A percentile compares a stretch with the other conserved stretches of the same genome.
phyloP scores from a whole-genome alignment of 2,888 invertebrate species.

The Psylliodes chrysocephalus region DNA sequence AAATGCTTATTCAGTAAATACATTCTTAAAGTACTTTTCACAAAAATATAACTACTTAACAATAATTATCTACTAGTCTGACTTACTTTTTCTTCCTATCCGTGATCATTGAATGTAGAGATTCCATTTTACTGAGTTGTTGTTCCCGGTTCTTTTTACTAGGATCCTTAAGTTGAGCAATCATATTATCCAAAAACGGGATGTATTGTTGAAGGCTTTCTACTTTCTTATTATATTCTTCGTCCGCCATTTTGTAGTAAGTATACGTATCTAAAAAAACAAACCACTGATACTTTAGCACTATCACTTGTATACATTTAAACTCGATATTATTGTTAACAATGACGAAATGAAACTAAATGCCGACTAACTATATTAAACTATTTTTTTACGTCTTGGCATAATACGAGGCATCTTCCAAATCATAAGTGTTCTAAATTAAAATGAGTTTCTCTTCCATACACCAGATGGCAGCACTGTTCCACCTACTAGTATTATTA shows the following conservation, averaged over 20 bases:
- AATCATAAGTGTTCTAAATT: no score
- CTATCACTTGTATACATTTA: no score
- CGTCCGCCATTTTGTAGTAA: slow-evolving; percentile 56
- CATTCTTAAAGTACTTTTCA: neutral
- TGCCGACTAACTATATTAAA: no score
- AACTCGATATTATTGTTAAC: no score
- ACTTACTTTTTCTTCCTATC: slow-evolving; percentile 73
- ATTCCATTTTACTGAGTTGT: slow-evolving; percentile 73
- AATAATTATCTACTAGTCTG: neutral
- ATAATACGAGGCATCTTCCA: no score
- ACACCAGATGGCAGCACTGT: no score
- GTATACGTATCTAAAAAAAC: neutral
- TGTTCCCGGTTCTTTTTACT: slow-evolving; percentile 66
- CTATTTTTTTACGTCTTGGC: no score
- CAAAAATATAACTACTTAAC: neutral
- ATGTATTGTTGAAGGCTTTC: slow-evolving; percentile 76
- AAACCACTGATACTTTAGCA: no score
- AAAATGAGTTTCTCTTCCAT: no score
- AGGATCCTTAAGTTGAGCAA: slow-evolving; percentile 70
- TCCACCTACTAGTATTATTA: no score
- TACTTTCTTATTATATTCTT: slow-evolving; percentile 71
- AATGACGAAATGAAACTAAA: no score
- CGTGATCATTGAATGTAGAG: slow-evolving; percentile 71
- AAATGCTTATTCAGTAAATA: no score
- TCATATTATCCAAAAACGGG: slow-evolving; percentile 79